These are phyloP conservation scores for Folsomia manolachei DNA, from an alignment of 2,888 invertebrate species.

Conservation along the genomic window DNA sequence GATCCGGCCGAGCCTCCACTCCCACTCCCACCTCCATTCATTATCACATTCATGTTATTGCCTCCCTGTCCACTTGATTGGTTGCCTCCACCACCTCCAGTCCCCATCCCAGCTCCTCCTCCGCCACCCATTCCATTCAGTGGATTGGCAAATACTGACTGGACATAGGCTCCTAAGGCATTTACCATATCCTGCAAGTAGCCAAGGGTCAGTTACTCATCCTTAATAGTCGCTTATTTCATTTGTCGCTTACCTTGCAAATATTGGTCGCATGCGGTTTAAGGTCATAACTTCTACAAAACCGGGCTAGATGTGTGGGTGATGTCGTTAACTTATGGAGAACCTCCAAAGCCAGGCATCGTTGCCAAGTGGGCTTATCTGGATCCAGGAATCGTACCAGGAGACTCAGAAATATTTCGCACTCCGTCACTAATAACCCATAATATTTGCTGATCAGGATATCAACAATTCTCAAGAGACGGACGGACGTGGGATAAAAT, in stretches of 20 bases:
- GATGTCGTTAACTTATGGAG: conserved; percentile 90
- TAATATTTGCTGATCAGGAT: conserved; percentile 92
- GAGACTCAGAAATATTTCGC: conserved; percentile 95
- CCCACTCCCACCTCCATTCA: conserved; percentile 56
- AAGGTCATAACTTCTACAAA: conserved; percentile 93
- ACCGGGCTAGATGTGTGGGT: conserved; percentile 79
- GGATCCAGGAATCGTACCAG: conserved; percentile 96
- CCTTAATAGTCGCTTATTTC: neutral
- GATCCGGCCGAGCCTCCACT: conserved; percentile 66
- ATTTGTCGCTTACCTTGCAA: conserved; percentile 42
- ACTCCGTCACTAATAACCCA: conserved; percentile 87
- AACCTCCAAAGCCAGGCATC: conserved; percentile 91
- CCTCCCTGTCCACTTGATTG: conserved; percentile 5
- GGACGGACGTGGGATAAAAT: conserved; percentile 94
- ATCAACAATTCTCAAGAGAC: conserved; percentile 86
- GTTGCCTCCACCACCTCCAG: conserved; percentile 22
- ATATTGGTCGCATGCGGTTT: conserved; percentile 89
- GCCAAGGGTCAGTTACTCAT: too few relatives aligned
- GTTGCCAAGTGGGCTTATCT: conserved; percentile 94
- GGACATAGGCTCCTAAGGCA: conserved; percentile 88
- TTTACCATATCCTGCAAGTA: conserved; percentile 95
- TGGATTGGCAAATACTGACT: conserved; percentile 78
- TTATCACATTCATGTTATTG: conserved; percentile 55
- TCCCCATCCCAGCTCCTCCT: conserved; percentile 30
- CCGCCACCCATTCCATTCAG: conserved; percentile 52